Base-by-base conservation (phyloP, 2,113 vertebrate genomes). In the Odontophorus gujanensis region DNA sequence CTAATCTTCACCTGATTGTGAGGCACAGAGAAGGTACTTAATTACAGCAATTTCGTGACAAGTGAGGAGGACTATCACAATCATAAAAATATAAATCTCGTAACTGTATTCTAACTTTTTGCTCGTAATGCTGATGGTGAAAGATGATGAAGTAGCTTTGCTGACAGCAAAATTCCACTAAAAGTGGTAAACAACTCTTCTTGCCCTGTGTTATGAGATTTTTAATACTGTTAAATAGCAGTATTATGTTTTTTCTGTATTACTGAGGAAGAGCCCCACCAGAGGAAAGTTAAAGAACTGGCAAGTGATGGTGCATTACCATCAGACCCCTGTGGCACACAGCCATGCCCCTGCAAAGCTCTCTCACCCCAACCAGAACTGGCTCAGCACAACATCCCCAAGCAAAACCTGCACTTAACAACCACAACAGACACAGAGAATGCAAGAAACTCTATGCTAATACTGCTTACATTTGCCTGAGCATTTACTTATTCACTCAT, bases 11-110 rank as follows among this genome's bases (percentile, higher is more conserved):
- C 79, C 12, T 61, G 71, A 47, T 63, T 90, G 73, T 75, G 34
- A 95, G 76, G 77, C 59, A 34, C 28, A 86, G 81, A 89, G 63
- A 91, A 92, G 80, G 25, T 83, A 72, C 80, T 81, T 86, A 96
- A 92, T 88, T 90, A 83, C 57, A 75, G 51, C 28, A 72, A 61
- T 92, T 95, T 90, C 87, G 86, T 68, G 62, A 83, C 80, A 96
- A 93, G 91, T 86, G 57, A 86, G 47, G 21, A 94, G 51, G 66
- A 68, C 90, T 87, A 82, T 53, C 62, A 69, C 53, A 89, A 77
- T 62, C 72, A 91, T 71, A 94, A 89, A 89, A 92, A 85, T 50
- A 51, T 5, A 38, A 43, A 36, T 91, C 24, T 2, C 10, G 53
- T 81, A 69, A 94, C 76, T 69, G 48, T 66, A 66, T 50, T 89